These are phyloP conservation scores for Coluber constrictor DNA, from an alignment of 2,797 vertebrate species.

Conservation along the genomic window DNA sequence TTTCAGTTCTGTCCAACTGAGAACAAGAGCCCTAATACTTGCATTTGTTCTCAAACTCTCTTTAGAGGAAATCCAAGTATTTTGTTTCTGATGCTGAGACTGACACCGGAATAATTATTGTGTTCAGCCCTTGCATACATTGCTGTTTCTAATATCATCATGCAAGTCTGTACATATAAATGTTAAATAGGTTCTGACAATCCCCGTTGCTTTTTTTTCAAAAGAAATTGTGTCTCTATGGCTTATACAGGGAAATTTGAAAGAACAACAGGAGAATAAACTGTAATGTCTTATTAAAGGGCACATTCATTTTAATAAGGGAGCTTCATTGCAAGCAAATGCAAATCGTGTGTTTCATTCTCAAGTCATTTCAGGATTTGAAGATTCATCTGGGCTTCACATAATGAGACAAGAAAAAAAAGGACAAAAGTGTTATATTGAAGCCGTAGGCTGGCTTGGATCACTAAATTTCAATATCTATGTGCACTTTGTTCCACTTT, in stretches of 20 bases:
- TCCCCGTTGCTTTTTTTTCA: not conserved
- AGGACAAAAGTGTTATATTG: not conserved
- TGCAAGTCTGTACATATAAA: slow-evolving; percentile 1
- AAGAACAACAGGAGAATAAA: slow-evolving; percentile 28
- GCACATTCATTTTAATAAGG: slow-evolving; percentile 27
- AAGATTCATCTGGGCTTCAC: not conserved
- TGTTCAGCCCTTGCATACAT: not conserved
- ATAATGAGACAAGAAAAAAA: not conserved
- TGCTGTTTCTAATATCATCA: not conserved
- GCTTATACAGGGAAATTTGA: slow-evolving; percentile 12
- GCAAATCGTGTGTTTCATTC: not conserved
- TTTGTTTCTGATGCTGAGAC: not conserved
- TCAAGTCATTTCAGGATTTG: slow-evolving; percentile 2
- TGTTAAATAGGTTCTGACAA: slow-evolving; percentile 8
- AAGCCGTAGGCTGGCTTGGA: not conserved
- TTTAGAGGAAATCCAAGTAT: not conserved
- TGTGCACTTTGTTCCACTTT: slow-evolving; percentile 24
- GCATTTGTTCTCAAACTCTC: not conserved
- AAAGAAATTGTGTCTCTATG: slow-evolving; percentile 22
- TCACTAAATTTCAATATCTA: not conserved
- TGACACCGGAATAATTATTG: not conserved
- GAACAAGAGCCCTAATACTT: not conserved
- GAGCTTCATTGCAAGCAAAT: slow-evolving; percentile 5
- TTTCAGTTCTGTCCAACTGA: not conserved
- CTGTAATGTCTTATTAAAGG: slow-evolving; percentile 24